Conservation (phyloP, 2,113 vertebrate genomes). For the Planiliza haematocheilus region DNA sequence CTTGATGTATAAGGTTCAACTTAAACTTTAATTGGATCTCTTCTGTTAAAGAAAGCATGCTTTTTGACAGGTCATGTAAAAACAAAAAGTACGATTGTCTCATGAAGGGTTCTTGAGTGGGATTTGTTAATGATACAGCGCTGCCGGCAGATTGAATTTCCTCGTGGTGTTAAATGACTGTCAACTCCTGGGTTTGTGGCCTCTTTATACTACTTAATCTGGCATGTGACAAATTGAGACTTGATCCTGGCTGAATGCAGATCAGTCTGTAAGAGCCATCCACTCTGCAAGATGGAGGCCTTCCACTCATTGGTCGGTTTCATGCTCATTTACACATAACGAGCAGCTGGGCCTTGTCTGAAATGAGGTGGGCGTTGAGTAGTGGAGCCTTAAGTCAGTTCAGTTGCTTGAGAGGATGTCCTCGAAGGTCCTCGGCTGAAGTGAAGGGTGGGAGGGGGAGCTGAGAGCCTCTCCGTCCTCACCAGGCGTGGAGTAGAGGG, state of each 20-base stretch:
- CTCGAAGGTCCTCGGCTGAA: constrained; percentile 63
- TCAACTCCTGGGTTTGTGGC: constrained; percentile 40
- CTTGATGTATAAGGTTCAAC: not conserved
- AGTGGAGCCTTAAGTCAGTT: constrained; percentile 72
- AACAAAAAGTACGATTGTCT: constrained; percentile 23
- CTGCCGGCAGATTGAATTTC: constrained; percentile 55
- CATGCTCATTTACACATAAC: constrained; percentile 73
- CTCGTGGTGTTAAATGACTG: constrained; percentile 55
- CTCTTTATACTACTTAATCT: constrained; percentile 65
- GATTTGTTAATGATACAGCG: constrained; percentile 49
- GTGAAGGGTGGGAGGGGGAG: constrained; percentile 45
- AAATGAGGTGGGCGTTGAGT: constrained; percentile 73
- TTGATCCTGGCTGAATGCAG: constrained; percentile 63
- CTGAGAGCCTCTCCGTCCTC: constrained; percentile 64
- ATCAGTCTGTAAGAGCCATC: constrained; percentile 65
- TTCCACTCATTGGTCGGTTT: constrained; percentile 56
- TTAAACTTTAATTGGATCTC: not conserved
- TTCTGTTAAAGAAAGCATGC: constrained; percentile 1
- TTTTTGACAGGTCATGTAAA: constrained; percentile 1
- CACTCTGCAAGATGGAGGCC: constrained; percentile 60
- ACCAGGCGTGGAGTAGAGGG: constrained; percentile 44
- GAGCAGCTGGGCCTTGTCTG: constrained; percentile 61
- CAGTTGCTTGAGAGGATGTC: constrained; percentile 70
- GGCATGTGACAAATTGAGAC: constrained; percentile 66
- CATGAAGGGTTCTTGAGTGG: constrained; percentile 31